phyloP scores from a whole-genome alignment of 2,888 invertebrate species.

The Catocala nupta region DNA sequence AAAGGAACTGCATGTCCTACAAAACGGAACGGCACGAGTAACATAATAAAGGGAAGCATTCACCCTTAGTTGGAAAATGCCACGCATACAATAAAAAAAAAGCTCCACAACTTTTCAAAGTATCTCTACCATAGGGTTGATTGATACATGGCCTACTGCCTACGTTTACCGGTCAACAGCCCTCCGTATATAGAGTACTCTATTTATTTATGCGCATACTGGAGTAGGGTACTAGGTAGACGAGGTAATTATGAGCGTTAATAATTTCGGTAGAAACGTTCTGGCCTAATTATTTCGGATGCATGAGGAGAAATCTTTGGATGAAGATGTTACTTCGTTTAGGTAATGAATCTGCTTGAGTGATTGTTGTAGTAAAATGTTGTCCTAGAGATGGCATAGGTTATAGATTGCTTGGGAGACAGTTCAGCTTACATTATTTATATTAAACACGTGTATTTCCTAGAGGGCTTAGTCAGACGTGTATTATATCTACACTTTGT shows the following conservation, averaged over 20 bases:
- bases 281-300: slow-evolving; percentile 22
- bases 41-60: neutral
- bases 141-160: slow-evolving; percentile 21
- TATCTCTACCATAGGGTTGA: slow-evolving; percentile 17
- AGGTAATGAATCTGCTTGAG: neutral
- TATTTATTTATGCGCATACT: slow-evolving; percentile 43
- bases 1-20: too few relatives aligned
- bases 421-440: too few relatives aligned
- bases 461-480: too few relatives aligned
- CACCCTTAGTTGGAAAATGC: slow-evolving; percentile 1
- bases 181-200: slow-evolving; percentile 9
- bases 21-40: too few relatives aligned
- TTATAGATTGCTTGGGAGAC: too few relatives aligned
- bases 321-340: neutral
- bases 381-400: too few relatives aligned
- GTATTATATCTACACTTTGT: too few relatives aligned
- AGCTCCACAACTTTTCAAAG: neutral
- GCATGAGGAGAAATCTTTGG: neutral
- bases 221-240: slow-evolving; percentile 18
- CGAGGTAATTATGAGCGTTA: slow-evolving; percentile 31
- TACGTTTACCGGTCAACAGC: slow-evolving; percentile 24
- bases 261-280: slow-evolving; percentile 18
- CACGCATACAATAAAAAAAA: neutral
- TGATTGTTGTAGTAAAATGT: too few relatives aligned
- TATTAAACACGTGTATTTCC: too few relatives aligned